Evolutionary conservation across 2,888 invertebrate species (phyloP), one percentile per base, ranked within the genome.

Genomic region (Thereva unica): DNA sequence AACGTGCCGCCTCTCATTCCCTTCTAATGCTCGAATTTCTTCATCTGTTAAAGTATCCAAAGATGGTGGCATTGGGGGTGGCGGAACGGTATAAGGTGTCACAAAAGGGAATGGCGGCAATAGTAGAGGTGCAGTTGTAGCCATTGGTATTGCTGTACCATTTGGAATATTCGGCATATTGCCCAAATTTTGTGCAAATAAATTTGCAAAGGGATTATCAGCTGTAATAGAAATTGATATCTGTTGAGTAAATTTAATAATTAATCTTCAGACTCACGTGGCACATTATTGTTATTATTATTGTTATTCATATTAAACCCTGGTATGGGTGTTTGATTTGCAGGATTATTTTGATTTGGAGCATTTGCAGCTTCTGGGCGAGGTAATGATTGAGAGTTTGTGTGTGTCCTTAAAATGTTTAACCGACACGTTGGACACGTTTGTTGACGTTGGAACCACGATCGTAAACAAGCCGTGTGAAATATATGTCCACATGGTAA

Each of bases 371-470:
- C 80, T 53, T 71, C 71, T 41, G 75, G 75, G 64, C 77, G 78
- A 71, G 80, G 78, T 66, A 78, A 71, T 4, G 82, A 82, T 50
- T 80, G 80, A 44, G 49, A 63, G 35, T 53, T 66, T 1, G 63
- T 53, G 37, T 84, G 83, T 64, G 84, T 82, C 4, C 86, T 83
- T 72, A 87, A 76, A 75, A 87, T 95, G 82, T 98, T 97, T 71
- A 97, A 85, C 9, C 97, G 87, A 79, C 99, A 99, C 4, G 99
- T 99, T 1, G 99, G 99, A 78, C 99, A 99, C 4, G 99, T 99
- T 83, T 99, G 99, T 80, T 99, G 99, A 6, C 99, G 88, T 83
- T 99, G 99, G 83, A 99, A 99, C 99, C 99, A 99, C 45, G 97
- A 95, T 56, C 98, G 89, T 65, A 99, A 85, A 81, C 99, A 99